Evolutionary conservation across 2,888 invertebrate species (phyloP), one percentile per base, ranked within the genome.

Genomic region (Lumbricus terrestris): DNA sequence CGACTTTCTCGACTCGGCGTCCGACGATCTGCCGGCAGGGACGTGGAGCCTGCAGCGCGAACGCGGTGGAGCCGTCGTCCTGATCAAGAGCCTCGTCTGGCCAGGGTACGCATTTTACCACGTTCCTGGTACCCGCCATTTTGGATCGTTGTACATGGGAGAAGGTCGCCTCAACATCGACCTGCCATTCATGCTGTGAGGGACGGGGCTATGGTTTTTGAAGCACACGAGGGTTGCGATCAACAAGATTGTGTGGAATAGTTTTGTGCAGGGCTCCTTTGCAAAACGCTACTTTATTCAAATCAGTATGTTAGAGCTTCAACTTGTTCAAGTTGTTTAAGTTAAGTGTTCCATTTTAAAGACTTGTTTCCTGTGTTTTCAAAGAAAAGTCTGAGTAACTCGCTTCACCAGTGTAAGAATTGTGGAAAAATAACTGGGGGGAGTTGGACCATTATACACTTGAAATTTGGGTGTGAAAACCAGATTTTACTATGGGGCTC

Each of bases 1-100:
- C 93, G 98, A 98, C 94, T 98, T 98, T 94, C 95, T 98, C 92
- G 98, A 98, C 94, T 96, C 97, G 0, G 95, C 97, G 34, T 97
- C 97, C 93, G 96, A 96, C 91, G 97, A 98, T 92, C 96, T 97
- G 89, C 98, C 98, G 0, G 96, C 95, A 92, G 97, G 97, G 94
- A 82, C 47, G 93, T 98, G 98, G 97, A 96, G 96, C 92, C 94
- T 97, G 82, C 97, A 97, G 91, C 94, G 97, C 92, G 96, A 96
- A 92, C 96, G 96, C 83, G 96, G 96, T 35, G 97, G 97, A 89
- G 96, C 96, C 91, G 94, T 97, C 85, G 96, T 96, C 0, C 96
- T 97, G 90, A 95, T 98, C 88, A 96, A 96, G 92, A 97, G 96
- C 91, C 95, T 97, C 0, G 96, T 97, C 93, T 98, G 98, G 98